Conservation (phyloP, 64 coral and sea anemone species). For the Pocillopora verrucosa region DNA sequence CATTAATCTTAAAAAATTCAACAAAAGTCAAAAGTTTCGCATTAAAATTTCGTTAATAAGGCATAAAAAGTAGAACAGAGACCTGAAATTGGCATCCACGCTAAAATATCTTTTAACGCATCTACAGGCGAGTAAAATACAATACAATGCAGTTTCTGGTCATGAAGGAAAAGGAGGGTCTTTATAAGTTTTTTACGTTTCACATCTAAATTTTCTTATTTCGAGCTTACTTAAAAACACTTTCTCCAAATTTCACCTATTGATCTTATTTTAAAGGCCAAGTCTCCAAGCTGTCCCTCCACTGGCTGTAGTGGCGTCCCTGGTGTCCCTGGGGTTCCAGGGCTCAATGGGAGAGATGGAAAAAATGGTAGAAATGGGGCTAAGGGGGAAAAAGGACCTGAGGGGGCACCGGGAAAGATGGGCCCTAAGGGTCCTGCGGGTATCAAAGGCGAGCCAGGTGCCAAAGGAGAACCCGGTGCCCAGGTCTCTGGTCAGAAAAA, state of each 20-base stretch:
- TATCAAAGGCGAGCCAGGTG: not conserved
- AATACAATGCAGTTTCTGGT: no score
- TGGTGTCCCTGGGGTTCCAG: constrained; percentile 13
- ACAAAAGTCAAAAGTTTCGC: no score
- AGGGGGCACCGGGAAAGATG: not conserved
- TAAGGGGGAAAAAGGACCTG: not conserved
- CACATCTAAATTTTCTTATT: no score
- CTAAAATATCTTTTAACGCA: no score
- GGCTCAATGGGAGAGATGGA: constrained; percentile 1
- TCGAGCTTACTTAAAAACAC: no score
- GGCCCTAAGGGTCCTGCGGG: constrained; percentile 8
- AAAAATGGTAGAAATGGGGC: not conserved
- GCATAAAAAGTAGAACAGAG: no score
- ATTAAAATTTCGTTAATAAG: no score
- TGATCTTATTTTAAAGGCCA: not conserved
- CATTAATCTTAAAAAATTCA: no score
- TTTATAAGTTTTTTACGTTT: no score
- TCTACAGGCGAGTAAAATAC: no score
- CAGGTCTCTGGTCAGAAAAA: not conserved
- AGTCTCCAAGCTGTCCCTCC: not conserved
- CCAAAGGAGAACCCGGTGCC: not conserved
- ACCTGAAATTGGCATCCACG: no score
- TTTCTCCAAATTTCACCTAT: not conserved
- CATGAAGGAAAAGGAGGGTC: no score
- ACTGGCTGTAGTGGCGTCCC: not conserved